These are phyloP conservation scores for Dendrocincla fuliginosa DNA, from an alignment of 2,797 vertebrate genomes.

Conservation along the genomic window DNA sequence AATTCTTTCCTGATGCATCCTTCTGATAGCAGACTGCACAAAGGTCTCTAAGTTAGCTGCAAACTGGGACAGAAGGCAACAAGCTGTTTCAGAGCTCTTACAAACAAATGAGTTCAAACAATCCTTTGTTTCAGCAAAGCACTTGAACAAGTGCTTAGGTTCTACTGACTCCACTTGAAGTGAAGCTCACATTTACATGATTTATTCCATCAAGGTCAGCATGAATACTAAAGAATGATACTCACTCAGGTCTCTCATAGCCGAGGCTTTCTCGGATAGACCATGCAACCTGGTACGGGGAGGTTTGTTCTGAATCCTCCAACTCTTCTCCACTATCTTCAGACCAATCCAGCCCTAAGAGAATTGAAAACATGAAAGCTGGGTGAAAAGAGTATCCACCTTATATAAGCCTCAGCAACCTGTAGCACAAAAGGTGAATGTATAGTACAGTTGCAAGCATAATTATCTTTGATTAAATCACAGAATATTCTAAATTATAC, in stretches of 20 bases:
- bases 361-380: neutral
- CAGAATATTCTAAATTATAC: neutral
- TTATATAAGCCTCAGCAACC: neutral
- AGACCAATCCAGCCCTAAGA: conserved; percentile 95
- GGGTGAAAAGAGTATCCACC: neutral
- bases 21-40: neutral
- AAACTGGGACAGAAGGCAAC: neutral
- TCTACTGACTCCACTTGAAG: conserved; percentile 7
- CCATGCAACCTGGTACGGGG: conserved; percentile 87
- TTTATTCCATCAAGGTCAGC: neutral
- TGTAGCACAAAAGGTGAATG: neutral
- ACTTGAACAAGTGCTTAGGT: neutral
- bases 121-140: conserved; percentile 9
- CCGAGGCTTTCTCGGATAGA: conserved; percentile 82
- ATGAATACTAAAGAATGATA: neutral
- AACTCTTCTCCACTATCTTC: conserved; percentile 94
- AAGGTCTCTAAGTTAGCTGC: neutral
- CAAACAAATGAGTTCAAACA: conserved; percentile 12
- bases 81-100: neutral
- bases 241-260: conserved; percentile 82
- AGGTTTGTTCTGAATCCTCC: conserved; percentile 84
- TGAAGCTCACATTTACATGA: neutral
- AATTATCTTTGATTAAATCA: neutral
- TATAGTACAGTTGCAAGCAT: neutral
- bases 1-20: conserved; percentile 3